These are phyloP conservation scores for Phodopus roborovskii DNA, from an alignment of 2,113 vertebrate genomes.

Conservation along the genomic window DNA sequence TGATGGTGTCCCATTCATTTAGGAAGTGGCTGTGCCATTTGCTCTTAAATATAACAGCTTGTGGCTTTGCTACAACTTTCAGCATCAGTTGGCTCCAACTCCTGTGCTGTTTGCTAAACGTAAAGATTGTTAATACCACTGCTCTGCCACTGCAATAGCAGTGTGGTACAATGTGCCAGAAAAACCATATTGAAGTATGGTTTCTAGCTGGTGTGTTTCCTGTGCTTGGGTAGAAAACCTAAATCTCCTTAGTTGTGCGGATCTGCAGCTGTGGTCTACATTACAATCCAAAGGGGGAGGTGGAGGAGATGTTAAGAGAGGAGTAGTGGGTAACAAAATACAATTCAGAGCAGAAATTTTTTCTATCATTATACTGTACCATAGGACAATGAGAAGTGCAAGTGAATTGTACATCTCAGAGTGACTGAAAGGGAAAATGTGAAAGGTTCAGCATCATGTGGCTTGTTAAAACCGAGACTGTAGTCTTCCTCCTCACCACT, in stretches of 20 bases:
- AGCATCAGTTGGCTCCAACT: not conserved
- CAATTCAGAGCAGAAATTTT: not conserved
- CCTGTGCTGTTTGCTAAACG: slow-evolving; percentile 37
- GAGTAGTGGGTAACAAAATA: not conserved
- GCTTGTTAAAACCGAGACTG: not conserved
- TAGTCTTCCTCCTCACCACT: not conserved
- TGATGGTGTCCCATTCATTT: not conserved
- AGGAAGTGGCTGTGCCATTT: slow-evolving; percentile 57
- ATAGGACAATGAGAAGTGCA: not conserved
- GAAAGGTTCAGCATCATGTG: too few species aligned
- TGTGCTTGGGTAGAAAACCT: not conserved
- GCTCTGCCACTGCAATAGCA: not conserved
- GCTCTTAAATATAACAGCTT: slow-evolving; percentile 61
- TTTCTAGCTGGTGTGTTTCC: not conserved
- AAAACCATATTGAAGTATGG: not conserved
- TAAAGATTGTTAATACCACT: slow-evolving; percentile 48
- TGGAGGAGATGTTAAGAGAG: too few species aligned
- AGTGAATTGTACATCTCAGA: not conserved
- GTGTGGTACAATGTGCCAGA: not conserved
- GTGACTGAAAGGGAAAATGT: not conserved
- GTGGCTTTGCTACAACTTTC: slow-evolving; percentile 51
- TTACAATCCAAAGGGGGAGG: not conserved
- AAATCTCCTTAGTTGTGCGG: not conserved
- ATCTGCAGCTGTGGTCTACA: not conserved
- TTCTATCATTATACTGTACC: not conserved